Base-by-base conservation (phyloP, 2,797 vertebrate genomes). In the Scleropages formosus region DNA sequence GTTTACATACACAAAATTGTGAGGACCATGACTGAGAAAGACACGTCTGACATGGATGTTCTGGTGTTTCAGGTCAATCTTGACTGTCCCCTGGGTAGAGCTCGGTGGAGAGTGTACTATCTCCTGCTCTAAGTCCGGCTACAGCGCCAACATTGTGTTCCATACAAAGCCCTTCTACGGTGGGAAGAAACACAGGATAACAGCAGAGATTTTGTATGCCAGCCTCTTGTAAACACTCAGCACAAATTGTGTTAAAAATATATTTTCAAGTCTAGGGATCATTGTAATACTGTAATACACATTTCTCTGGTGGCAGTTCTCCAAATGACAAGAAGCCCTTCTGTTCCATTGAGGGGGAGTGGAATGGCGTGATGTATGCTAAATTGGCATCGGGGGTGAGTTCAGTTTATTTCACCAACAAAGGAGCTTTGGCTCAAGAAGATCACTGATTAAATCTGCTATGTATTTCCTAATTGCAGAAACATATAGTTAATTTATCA, bases 131-230 rank as follows among this genome's bases (percentile, higher is more conserved):
- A 98, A 98, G 90, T 94, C 98, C 0, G 96, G 97, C 85, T 99
- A 98, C 87, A 98, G 93, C 0, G 94, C 97, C 63, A 98, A 86
- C 86, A 96, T 99, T 0, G 84, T 94, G 84, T 99, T 99, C 89
- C 96, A 99, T 90, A 99, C 98, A 53, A 99, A 99, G 88, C 98
- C 98, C 12, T 99, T 99, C 89, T 99, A 99, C 0, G 97, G 97
- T 31, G 97, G 98, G 80, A 98, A 96, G 91, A 99, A 99, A 89
- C 98, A 99, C 93, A 93, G 97, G 87, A 85, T 99, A 86, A 99
- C 96, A 0, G 98, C 97, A 12, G 98, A 99, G 74, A 97, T 99
- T 79, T 96, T 97, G 97, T 99, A 93, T 92, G 96, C 83, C 20
- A 10, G 16, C 27, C 10, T 16, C 7, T 26, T 10, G n/a, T 24